Evolutionary conservation across 2,888 invertebrate species (phyloP).

Genomic region (Caenorhabditis panamensis): DNA sequence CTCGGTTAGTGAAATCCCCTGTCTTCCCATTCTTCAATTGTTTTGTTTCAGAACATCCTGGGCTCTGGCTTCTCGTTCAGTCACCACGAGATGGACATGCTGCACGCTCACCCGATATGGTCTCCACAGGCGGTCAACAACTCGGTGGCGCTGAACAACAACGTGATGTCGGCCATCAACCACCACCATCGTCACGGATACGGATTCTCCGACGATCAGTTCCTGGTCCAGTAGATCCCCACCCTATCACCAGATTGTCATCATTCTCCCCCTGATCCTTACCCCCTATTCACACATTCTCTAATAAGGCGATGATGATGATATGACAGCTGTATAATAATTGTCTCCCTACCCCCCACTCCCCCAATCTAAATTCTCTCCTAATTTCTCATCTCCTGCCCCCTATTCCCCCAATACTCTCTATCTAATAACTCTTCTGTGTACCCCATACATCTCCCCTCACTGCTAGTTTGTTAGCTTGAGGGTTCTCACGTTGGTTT

Average conservation of each 20-base stretch:
- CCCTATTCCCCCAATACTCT: background rate
- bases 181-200: background rate
- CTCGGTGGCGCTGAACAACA: conserved; percentile 21
- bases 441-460: too few species aligned
- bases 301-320: conserved; percentile 33
- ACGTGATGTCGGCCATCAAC: conserved; percentile 13
- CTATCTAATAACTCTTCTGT: conserved; percentile 10
- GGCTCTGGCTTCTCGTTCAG: conserved; percentile 9
- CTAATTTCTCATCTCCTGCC: background rate
- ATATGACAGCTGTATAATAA: conserved; percentile 37
- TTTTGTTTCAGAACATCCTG: conserved; percentile 18
- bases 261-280: background rate
- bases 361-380: background rate
- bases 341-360: background rate
- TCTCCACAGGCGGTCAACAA: conserved; percentile 35
- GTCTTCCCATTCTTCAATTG: background rate
- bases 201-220: conserved; percentile 1
- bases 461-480: too few species aligned
- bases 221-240: conserved; percentile 5
- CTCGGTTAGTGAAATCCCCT: conserved; percentile 20
- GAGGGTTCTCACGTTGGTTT: too few species aligned
- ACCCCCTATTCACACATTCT: conserved; percentile 29
- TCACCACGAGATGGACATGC: conserved; percentile 45
- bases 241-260: background rate
- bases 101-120: conserved; percentile 57